Base-by-base conservation (phyloP, 2,797 vertebrate genomes). In the Falco naumanni region DNA sequence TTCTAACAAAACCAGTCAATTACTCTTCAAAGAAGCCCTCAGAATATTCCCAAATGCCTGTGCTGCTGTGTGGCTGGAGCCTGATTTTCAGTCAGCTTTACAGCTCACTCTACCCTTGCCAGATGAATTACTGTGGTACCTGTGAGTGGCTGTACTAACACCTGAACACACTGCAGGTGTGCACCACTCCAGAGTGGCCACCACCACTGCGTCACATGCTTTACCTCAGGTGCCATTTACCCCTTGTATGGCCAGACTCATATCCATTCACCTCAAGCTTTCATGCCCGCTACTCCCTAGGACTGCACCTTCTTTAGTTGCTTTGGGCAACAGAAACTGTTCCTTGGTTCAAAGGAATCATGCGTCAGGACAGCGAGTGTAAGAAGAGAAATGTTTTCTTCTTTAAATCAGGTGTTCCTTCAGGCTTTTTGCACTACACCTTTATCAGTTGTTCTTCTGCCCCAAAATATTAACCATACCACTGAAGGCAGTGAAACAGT, bases 161-260 rank as follows among this genome's bases (percentile, higher is more conserved):
- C 45, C 33, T 54, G 54, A 75, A 41, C 33, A 45, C 9, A 11
- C 9, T 21, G 31, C 43, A 86, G 24, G 28, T 18, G 14, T 68
- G 60, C 57, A 74, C 33, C 28, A n/a, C 37, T 60, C 29, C 20
- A 47, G 59, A 84, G 94, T 24, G 29, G 93, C 57, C 77, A 74
- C 31, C 31, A 65, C n/a, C 60, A 51, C 16, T n/a, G 37, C 48
- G 78, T 11, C 1, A 1, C 33, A 54, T 1, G 1, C 47, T 76
- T 81, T 88, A 96, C 47, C 76, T 71, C 9, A 4, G 86, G 80
- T 95, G 84, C 80, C 91, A 65, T 93, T 96, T 94, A 94, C 80
- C 39, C 43, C 69, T 84, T 4, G 4, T 0, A 0, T 43, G 22
- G 45, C 28, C 61, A 83, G 22, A 22, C 28, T 48, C 33, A 39